Conservation (phyloP, 2,888 invertebrate species). For the Diaprepes abbreviatus region DNA sequence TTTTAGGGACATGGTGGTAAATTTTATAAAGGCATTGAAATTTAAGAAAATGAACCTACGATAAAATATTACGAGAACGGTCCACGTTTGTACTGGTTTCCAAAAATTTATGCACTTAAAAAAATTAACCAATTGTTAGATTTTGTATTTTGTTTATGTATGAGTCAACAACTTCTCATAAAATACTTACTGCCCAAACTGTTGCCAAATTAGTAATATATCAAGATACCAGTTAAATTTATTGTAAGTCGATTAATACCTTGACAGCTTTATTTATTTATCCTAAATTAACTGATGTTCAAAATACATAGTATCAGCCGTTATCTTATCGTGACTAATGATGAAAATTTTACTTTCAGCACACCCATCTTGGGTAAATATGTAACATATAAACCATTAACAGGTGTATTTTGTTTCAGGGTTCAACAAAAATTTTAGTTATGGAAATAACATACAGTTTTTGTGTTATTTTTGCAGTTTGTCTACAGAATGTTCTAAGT, state of each 20-base stretch:
- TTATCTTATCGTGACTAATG: constrained; percentile 38
- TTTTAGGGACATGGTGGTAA: too few species aligned
- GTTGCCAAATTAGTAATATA: too few species aligned
- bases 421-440: background rate
- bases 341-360: constrained; percentile 11
- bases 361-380: constrained; percentile 21
- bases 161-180: too few species aligned
- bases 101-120: too few species aligned
- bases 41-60: too few species aligned
- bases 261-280: constrained; percentile 12
- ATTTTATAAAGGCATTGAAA: too few species aligned
- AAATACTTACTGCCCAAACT: too few species aligned
- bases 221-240: too few species aligned
- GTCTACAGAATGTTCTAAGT: constrained; percentile 26
- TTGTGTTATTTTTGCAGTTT: background rate
- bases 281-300: constrained; percentile 15
- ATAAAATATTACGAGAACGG: too few species aligned
- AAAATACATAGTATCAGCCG: background rate
- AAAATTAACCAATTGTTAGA: too few species aligned
- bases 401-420: constrained; percentile 12
- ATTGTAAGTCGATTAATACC: constrained; percentile 8
- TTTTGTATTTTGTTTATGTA: too few species aligned
- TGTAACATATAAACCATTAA: background rate
- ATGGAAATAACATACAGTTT: background rate
- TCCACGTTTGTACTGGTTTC: too few species aligned